These are phyloP conservation scores for Chloropsis hardwickii DNA, from an alignment of 2,113 vertebrate genomes.

Conservation along the genomic window DNA sequence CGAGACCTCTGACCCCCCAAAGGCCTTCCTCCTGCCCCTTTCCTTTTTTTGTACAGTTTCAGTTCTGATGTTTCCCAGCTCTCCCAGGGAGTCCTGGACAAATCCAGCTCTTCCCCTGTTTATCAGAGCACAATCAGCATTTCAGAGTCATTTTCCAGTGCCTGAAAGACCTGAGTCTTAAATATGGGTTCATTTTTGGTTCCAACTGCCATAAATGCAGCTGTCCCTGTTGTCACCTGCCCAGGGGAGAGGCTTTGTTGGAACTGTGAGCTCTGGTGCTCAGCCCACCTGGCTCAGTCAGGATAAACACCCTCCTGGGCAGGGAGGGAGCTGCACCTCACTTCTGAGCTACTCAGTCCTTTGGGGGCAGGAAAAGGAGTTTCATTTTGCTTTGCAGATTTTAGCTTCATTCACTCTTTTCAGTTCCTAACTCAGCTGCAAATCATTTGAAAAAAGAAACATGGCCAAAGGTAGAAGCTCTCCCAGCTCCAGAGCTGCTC, in stretches of 20 bases:
- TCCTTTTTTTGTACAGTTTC: too few species aligned
- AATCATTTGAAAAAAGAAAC: not conserved
- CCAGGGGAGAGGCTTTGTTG: not conserved
- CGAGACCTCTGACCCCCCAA: not conserved
- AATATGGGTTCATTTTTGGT: not conserved
- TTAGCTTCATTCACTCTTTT: not conserved
- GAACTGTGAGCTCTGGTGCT: not conserved
- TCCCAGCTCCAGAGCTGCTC: not conserved
- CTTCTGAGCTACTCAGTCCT: not conserved
- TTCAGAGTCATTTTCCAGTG: not conserved
- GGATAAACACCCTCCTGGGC: not conserved
- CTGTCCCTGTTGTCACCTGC: not conserved
- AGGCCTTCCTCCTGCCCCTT: not conserved
- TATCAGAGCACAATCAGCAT: not conserved
- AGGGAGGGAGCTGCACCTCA: not conserved
- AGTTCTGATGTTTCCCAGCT: not conserved
- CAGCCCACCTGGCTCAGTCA: fast-evolving
- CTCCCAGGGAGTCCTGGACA: not conserved
- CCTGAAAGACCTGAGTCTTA: not conserved
- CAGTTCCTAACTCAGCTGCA: not conserved
- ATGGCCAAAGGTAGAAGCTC: not conserved
- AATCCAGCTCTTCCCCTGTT: not conserved
- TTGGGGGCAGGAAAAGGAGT: not conserved
- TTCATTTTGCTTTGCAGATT: not conserved
- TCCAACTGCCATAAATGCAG: not conserved